Conservation (phyloP, 2,113 vertebrate genomes). For the Siniperca knerii region DNA sequence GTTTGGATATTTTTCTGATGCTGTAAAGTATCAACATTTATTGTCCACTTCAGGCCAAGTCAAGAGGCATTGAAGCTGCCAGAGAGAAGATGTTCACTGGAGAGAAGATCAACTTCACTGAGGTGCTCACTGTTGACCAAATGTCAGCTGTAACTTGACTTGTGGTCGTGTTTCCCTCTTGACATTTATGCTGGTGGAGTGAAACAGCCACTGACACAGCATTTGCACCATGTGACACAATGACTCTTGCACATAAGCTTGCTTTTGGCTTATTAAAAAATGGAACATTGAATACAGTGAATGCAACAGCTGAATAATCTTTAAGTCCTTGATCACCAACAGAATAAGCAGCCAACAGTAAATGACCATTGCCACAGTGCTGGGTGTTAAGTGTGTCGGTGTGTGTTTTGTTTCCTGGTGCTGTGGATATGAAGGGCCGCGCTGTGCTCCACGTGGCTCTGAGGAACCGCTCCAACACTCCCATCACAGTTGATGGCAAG, state of each 20-base stretch:
- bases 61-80: slow-evolving; percentile 91
- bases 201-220: neutral
- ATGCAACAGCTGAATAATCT: neutral
- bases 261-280: neutral
- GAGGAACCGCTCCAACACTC: slow-evolving; percentile 92
- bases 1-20: neutral
- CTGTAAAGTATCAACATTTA: neutral
- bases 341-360: neutral
- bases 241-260: neutral
- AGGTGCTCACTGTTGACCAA: slow-evolving; percentile 83
- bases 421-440: slow-evolving; percentile 85
- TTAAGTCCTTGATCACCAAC: neutral
- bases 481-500: slow-evolving; percentile 91
- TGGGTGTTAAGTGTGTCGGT: neutral
- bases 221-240: neutral
- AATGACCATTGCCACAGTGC: neutral
- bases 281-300: neutral
- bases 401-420: slow-evolving; percentile 21
- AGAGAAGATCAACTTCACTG: slow-evolving; percentile 97
- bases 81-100: slow-evolving; percentile 94
- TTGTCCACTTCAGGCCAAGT: slow-evolving; percentile 87
- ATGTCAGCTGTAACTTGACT: slow-evolving; percentile 4
- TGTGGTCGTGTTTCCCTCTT: neutral
- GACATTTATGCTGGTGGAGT: slow-evolving; percentile 7
- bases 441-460: slow-evolving; percentile 96